These are phyloP conservation scores for Cheilinus undulatus DNA, from an alignment of 2,113 vertebrate genomes.

Conservation along the genomic window DNA sequence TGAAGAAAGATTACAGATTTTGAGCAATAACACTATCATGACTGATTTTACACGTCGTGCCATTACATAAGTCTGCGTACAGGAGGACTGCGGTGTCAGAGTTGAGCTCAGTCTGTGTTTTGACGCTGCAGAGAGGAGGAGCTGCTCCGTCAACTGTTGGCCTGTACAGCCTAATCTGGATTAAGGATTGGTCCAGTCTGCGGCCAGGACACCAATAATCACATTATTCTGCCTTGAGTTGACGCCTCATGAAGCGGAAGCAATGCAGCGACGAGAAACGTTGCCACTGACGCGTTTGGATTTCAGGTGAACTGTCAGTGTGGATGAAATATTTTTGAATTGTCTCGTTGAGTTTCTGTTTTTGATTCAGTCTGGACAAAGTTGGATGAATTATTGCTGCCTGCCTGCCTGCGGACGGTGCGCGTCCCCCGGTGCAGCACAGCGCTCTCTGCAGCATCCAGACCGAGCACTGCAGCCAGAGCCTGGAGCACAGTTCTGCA, in stretches of 20 bases:
- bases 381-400: constrained; percentile 19
- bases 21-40: neutral
- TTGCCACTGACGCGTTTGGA: neutral
- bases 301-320: neutral
- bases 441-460: constrained; percentile 60
- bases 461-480: constrained; percentile 53
- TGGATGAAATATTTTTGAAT: neutral
- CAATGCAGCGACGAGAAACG: neutral
- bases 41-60: constrained; percentile 17
- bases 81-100: constrained; percentile 49
- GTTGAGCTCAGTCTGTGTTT: constrained; percentile 42
- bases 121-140: constrained; percentile 42
- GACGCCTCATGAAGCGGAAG: constrained; percentile 23
- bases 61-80: constrained; percentile 63
- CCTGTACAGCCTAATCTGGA: constrained; percentile 73
- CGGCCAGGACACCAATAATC: constrained; percentile 62
- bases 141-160: constrained; percentile 39
- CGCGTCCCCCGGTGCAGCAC: constrained; percentile 39
- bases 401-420: constrained; percentile 16
- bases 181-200: constrained; percentile 62
- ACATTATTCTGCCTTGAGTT: constrained; percentile 54
- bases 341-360: neutral
- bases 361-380: neutral
- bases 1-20: neutral
- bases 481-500: constrained; percentile 13